Evolutionary conservation across 2,888 invertebrate species (phyloP), one percentile per base, ranked within the genome.

Genomic region (Idaea biselata): DNA sequence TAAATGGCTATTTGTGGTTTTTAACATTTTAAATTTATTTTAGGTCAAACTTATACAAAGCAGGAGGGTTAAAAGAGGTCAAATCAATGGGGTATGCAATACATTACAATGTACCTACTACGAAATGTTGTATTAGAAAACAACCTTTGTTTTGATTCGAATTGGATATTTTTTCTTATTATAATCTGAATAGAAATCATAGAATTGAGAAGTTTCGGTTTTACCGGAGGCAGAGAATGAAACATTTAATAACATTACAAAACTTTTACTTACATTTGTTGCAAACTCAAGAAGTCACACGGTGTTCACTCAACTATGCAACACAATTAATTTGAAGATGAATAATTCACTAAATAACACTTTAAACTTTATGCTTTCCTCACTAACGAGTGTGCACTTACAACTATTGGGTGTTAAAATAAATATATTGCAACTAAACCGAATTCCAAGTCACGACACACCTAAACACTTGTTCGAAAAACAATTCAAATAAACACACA

Each of bases 191-290:
- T 25, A 25, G 25, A 25, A 25, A 25, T 25, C 5, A 25, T 25
- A 25, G 25, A 25, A 25, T 25, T 25, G 25, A 65, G 54, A 65
- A 65, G 44, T 44, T 11, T 44, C 14, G 14, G 4, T 44, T 44
- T 44, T 44, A 44, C 11, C 8, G 11, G 8, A 44, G 44, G 14
- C 14, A 44, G 14, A 44, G 11, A 44, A 44, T 7, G 2, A 70
- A 80, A 88, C 88, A 86, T 87, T 86, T 86, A 44, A 14, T 44
- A 14, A 2, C 6, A 87, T 73, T 78, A 74, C 73, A 77, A 74
- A 79, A 86, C 84, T 87, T 86, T 86, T 88, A 90, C 89, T 91
- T 76, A 90, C 89, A 80, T 86, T 89, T 81, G 74, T 71, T 56
- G 56, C 56, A 18, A 56, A 83, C 76, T 77, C 74, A 70, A 79